Percentiles rank a stretch among this genome's conserved stretches.
Conservation (phyloP, 2,797 vertebrate genomes). For the Catamblyrhynchus diadema region DNA sequence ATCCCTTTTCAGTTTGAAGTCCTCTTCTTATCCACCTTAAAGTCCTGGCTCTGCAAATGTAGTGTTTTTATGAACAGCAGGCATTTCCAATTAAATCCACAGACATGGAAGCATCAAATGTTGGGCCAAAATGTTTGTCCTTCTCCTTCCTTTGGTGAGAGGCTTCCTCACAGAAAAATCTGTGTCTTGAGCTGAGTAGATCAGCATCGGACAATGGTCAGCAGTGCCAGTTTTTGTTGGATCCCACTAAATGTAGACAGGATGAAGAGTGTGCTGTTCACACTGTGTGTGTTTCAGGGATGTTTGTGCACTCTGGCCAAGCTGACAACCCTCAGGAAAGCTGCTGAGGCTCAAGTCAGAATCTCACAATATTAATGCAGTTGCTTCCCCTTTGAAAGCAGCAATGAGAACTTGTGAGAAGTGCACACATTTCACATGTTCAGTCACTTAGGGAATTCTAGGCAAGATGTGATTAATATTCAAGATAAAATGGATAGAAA, state of each 20-base stretch:
- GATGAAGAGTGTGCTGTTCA: not conserved
- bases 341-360: not conserved
- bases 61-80: not conserved
- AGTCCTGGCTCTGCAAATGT: not conserved
- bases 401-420: not conserved
- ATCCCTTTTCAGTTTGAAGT: not conserved
- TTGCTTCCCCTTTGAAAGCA: not conserved
- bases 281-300: not conserved
- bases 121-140: not conserved
- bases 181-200: not conserved
- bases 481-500: conserved; percentile 1
- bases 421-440: not conserved
- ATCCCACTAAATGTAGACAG: not conserved
- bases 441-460: not conserved
- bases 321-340: not conserved
- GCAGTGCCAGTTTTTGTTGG: not conserved
- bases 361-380: not conserved
- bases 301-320: not conserved
- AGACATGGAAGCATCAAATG: not conserved
- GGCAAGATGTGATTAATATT: conserved; percentile 15
- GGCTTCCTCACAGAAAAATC: not conserved
- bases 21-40: not conserved
- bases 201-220: not conserved
- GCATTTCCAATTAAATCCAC: not conserved
- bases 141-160: not conserved